A percentile compares a stretch with the other conserved stretches of the same genome.
Conservation (phyloP, 1,140 invertebrate genomes). For the Atta cephalotes region DNA sequence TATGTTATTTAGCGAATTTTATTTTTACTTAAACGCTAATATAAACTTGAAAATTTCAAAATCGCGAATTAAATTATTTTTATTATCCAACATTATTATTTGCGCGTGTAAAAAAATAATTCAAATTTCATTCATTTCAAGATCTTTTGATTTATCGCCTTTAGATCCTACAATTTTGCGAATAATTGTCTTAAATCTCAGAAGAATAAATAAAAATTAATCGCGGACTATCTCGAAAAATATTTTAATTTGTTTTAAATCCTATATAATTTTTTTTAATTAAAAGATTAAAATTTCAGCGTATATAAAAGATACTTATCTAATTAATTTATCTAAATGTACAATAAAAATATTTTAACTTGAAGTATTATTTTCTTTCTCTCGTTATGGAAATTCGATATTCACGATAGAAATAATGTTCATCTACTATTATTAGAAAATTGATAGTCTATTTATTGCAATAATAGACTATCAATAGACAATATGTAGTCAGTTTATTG, state of each 20-base stretch:
- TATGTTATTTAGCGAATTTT: background rate
- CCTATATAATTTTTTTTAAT: background rate
- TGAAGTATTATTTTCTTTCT: background rate
- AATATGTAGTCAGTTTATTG: too few species aligned
- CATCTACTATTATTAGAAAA: background rate
- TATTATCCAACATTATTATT: background rate
- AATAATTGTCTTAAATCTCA: background rate
- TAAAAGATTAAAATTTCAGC: background rate
- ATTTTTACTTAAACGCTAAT: background rate
- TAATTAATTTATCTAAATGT: background rate
- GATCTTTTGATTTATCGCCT: too few species aligned
- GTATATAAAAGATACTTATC: background rate
- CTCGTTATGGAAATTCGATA: background rate
- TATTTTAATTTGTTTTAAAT: slow-evolving; percentile 4
- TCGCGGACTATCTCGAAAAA: background rate
- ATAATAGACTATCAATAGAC: background rate
- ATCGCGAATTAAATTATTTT: background rate
- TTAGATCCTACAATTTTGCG: background rate
- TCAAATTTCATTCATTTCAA: too few species aligned
- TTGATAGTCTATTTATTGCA: background rate
- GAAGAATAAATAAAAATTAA: background rate
- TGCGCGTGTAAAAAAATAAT: background rate
- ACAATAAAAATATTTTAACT: background rate
- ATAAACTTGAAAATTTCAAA: background rate
- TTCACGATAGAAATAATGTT: background rate